Percentiles rank a stretch among this genome's conserved stretches.
Evolutionary conservation across 2,113 vertebrate genomes (phyloP).

Genomic region (Hemiscyllium ocellatum): DNA sequence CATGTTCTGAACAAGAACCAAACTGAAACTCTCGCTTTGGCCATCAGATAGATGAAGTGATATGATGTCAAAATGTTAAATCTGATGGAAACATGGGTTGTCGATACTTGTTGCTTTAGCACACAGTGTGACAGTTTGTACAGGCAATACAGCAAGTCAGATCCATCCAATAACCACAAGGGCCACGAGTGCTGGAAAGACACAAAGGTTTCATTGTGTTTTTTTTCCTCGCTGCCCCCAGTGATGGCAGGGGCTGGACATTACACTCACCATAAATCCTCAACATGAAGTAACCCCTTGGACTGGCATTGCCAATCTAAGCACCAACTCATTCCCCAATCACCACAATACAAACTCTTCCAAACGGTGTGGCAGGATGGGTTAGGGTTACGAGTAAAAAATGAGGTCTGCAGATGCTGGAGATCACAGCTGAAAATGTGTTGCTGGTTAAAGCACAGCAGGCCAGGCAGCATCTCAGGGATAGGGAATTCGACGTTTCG

Average conservation of each 20-base stretch:
- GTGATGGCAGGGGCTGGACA: neutral
- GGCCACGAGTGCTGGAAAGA: accelerated
- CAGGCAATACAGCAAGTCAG: neutral
- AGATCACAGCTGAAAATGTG: no score
- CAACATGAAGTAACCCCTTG: no score
- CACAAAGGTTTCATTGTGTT: neutral
- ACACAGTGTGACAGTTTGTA: neutral
- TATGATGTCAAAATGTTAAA: neutral
- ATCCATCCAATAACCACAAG: neutral
- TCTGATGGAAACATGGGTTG: neutral
- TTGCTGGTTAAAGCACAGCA: no score
- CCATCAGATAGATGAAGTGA: neutral
- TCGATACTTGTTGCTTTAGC: neutral
- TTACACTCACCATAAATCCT: no score
- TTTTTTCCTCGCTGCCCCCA: neutral
- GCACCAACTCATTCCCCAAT: no score
- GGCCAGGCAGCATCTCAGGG: no score
- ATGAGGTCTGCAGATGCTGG: no score
- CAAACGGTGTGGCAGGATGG: no score
- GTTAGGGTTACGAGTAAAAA: no score
- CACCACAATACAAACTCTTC: no score
- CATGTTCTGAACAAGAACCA: neutral
- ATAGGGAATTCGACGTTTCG: no score
- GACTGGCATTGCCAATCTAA: no score
- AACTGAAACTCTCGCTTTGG: neutral